phyloP scores from a whole-genome alignment of 2,113 vertebrate genomes.

The Xiphophorus hellerii region DNA sequence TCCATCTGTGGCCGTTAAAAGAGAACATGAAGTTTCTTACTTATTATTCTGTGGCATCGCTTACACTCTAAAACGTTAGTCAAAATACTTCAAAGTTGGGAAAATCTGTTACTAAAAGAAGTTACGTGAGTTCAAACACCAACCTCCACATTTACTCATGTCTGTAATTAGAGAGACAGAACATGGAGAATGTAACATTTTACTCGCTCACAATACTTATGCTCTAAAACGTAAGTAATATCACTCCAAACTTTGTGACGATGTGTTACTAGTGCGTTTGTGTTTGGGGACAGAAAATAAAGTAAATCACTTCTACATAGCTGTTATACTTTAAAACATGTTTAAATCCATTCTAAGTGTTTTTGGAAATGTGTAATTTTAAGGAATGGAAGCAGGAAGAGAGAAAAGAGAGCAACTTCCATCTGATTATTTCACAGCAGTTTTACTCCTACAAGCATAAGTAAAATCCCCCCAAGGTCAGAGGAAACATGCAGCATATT shows the following conservation, averaged over 20 bases:
- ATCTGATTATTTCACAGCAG: background rate
- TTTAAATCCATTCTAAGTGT: background rate
- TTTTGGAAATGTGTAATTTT: background rate
- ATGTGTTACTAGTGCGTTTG: background rate
- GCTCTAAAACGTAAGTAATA: background rate
- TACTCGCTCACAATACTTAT: too few relatives aligned
- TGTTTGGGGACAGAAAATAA: background rate
- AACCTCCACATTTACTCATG: too few relatives aligned
- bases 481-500: background rate
- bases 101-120: too few relatives aligned
- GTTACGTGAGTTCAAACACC: too few relatives aligned
- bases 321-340: background rate
- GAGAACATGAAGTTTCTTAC: too few relatives aligned
- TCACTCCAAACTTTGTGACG: background rate
- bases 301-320: background rate
- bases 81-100: too few relatives aligned
- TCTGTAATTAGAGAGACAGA: too few relatives aligned
- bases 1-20: too few relatives aligned
- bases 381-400: background rate
- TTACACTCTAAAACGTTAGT: too few relatives aligned
- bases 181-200: too few relatives aligned
- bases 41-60: too few relatives aligned
- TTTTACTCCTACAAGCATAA: background rate
- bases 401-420: background rate
- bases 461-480: too few relatives aligned